Percentiles rank a stretch among this genome's conserved stretches.
phyloP scores from a whole-genome alignment of 2,888 invertebrate genomes.

The Amiota minor region DNA sequence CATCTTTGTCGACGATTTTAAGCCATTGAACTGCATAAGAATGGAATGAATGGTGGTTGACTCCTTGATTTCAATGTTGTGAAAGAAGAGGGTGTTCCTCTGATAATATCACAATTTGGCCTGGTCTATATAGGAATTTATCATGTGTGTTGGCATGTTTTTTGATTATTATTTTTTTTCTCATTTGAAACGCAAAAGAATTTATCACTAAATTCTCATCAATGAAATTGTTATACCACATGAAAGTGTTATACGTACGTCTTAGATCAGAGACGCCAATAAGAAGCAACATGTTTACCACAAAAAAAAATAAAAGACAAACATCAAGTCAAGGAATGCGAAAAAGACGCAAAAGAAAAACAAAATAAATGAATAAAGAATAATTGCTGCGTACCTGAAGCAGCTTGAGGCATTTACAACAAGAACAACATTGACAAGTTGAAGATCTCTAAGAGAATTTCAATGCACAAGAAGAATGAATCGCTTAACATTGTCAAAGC shows the following conservation, averaged over 20 bases:
- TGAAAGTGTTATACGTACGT: neutral
- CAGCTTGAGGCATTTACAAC: neutral
- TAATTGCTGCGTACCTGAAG: constrained; percentile 22
- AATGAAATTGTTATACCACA: neutral
- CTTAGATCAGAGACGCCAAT: neutral
- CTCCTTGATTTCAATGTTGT: neutral
- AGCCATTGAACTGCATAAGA: neutral
- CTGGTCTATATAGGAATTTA: neutral
- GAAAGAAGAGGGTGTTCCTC: neutral
- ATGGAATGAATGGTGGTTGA: neutral
- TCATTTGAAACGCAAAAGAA: too few species aligned
- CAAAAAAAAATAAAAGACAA: neutral
- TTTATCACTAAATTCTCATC: neutral
- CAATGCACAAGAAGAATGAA: too few species aligned
- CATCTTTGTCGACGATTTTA: neutral
- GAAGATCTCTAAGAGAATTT: neutral
- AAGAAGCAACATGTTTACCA: neutral
- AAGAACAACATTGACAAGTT: neutral
- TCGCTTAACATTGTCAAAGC: too few species aligned
- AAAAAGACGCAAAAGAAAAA: neutral
- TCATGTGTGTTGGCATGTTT: too few species aligned
- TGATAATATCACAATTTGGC: constrained; percentile 17
- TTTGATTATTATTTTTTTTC: too few species aligned
- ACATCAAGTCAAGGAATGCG: neutral
- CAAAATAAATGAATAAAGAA: neutral